Base-by-base conservation (phyloP, 1,140 invertebrate species). In the Paralvinella palmiformis region DNA sequence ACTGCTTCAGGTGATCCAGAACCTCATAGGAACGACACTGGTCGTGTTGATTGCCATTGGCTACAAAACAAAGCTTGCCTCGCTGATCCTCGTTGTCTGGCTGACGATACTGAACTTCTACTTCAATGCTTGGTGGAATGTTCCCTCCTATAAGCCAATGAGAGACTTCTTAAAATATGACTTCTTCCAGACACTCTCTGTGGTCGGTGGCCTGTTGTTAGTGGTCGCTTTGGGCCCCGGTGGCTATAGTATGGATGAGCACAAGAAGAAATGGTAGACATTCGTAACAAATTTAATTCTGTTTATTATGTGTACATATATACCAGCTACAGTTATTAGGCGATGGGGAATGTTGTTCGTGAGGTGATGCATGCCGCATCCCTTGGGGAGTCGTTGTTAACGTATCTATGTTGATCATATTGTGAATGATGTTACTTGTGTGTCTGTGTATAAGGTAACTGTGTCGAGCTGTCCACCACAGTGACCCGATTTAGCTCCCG, bases 81-180 rank as follows among this genome's bases (percentile, higher is more conserved):
- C 97, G 27, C 84, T 99, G 62, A 86, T 96, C 74, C 85, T 99
- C 41, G 95, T 98, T 31, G 75, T 92, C 4, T 88, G 97, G 83
- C 84, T 99, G 6, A 88, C 89, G 7, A 84, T 88, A 35, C 85
- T 99, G 63, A 99, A 99, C 81, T 86, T 98, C 69, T 99, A 96
- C 79, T 91, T 97, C 77, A 99, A 99, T 80, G 91, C 92, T 48
- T 99, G 92, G 91, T 99, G 97, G 97, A 88, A 86, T 64, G 90
- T 98, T 77, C 94, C 95, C 2, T 85, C 89, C 6, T 91, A 97
- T 79, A 94, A 93, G 75, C 92, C 95, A 20, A 88, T 98, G 68
- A 86, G 96, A 78, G 97, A 99, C 83, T 99, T 99, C 84, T 87
- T 99, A 50, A 99, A 99, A 86, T 99, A 99, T 77, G 97, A 99